phyloP scores from a whole-genome alignment of 2,888 invertebrate genomes.

The Parapristionchus giblindavisi region DNA sequence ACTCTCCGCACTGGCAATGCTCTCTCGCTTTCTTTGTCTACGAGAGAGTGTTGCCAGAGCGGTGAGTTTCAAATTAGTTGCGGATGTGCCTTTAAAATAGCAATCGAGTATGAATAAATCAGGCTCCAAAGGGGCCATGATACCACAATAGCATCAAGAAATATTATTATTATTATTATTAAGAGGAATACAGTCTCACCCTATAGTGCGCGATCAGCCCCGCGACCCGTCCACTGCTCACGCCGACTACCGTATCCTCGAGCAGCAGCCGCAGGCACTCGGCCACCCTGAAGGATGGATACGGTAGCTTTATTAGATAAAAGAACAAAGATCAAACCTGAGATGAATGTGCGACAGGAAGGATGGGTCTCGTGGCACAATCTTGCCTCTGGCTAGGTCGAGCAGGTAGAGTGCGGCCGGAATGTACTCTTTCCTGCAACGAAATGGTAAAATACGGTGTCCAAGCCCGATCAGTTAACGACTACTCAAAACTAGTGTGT shows the following conservation, averaged over 20 bases:
- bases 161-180: neutral
- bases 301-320: neutral
- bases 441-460: neutral
- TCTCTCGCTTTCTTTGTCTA: neutral
- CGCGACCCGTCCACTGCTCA: conserved; percentile 47
- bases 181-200: conserved; percentile 39
- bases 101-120: too few relatives aligned
- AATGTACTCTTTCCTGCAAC: conserved; percentile 45
- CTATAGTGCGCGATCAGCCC: conserved; percentile 60
- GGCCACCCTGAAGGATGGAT: conserved; percentile 27
- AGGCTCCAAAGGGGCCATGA: too few relatives aligned
- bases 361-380: neutral
- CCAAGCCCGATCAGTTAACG: neutral
- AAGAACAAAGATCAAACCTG: neutral
- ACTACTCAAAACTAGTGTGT: neutral
- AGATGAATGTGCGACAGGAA: conserved; percentile 27
- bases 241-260: conserved; percentile 55
- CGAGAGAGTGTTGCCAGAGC: too few relatives aligned
- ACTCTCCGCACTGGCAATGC: conserved; percentile 15
- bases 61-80: too few relatives aligned
- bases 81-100: too few relatives aligned
- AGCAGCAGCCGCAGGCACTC: conserved; percentile 48
- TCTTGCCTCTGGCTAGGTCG: conserved; percentile 46
- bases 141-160: too few relatives aligned
- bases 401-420: conserved; percentile 50